phyloP scores from a whole-genome alignment of 2,113 vertebrate species.

The Isichthys henryi region DNA sequence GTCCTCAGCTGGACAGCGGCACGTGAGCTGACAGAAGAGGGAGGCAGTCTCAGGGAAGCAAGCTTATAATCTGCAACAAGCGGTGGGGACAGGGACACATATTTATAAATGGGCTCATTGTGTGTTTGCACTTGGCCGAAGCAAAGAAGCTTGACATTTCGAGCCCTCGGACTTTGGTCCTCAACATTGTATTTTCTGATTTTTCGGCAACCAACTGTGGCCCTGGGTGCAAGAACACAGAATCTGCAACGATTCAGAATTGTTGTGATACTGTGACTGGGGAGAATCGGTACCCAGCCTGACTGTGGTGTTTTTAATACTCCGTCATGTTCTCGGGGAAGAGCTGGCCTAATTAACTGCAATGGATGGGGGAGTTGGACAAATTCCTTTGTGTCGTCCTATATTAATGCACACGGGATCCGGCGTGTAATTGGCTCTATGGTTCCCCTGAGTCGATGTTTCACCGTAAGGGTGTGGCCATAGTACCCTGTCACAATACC shows the following conservation, averaged over 20 bases:
- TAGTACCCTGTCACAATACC: background rate
- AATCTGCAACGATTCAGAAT: background rate
- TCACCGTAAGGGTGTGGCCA: background rate
- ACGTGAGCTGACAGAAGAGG: constrained; percentile 27
- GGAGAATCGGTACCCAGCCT: background rate
- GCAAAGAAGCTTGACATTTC: no score
- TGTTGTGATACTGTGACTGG: constrained; percentile 26
- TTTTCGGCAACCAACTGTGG: background rate
- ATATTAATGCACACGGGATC: background rate
- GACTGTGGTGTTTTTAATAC: background rate
- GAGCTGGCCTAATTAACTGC: constrained; percentile 15
- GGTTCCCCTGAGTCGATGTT: background rate
- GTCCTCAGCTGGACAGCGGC: constrained; percentile 34
- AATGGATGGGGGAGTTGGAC: background rate
- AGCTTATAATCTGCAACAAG: constrained; percentile 13
- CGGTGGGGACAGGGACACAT: background rate
- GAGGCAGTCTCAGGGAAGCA: constrained; percentile 22
- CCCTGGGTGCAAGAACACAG: background rate
- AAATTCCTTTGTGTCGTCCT: constrained; percentile 19
- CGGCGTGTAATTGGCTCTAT: constrained; percentile 22
- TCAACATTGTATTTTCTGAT: background rate
- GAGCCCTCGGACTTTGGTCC: background rate
- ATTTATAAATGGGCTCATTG: constrained; percentile 8
- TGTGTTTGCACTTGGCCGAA: background rate
- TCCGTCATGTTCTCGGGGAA: background rate